Evolutionary conservation across 1,140 invertebrate genomes (phyloP).

Genomic region (Trialeurodes vaporariorum): DNA sequence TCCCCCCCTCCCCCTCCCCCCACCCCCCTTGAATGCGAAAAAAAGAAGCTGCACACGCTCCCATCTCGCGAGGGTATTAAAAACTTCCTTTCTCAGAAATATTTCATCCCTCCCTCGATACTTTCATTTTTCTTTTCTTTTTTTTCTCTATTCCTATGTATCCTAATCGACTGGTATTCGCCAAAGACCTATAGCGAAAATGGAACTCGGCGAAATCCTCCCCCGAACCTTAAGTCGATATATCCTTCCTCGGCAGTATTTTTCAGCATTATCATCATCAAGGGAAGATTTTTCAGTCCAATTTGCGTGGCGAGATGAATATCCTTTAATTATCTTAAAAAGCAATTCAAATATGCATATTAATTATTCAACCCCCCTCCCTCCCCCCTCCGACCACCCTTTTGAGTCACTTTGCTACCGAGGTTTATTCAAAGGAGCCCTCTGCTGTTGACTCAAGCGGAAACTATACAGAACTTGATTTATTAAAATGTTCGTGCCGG

Average conservation of each 20-base stretch:
- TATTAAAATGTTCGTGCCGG: too few relatives aligned
- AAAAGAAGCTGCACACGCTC: slow-evolving; percentile 2
- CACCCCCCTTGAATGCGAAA: too few relatives aligned
- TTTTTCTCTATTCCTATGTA: not conserved
- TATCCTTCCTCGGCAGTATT: slow-evolving; percentile 13
- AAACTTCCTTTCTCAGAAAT: not conserved
- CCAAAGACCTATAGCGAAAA: not conserved
- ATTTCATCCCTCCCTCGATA: not conserved
- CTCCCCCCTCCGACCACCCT: not conserved
- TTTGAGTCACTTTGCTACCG: too few relatives aligned
- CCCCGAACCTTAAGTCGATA: slow-evolving; percentile 17
- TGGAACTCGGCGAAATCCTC: slow-evolving; percentile 3
- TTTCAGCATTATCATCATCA: too few relatives aligned
- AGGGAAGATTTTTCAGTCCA: too few relatives aligned
- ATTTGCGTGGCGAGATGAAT: too few relatives aligned
- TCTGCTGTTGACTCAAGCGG: too few relatives aligned
- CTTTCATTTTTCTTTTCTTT: not conserved
- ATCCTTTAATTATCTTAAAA: not conserved
- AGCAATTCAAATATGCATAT: not conserved
- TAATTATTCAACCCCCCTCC: not conserved
- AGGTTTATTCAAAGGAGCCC: too few relatives aligned
- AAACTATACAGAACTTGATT: too few relatives aligned
- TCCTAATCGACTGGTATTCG: not conserved
- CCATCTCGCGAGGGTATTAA: not conserved
- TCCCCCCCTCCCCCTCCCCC: too few relatives aligned